Percentiles rank a stretch among this genome's conserved stretches.
phyloP scores from a whole-genome alignment of 2,888 invertebrate species.

The Tetrapedia diversipes region DNA sequence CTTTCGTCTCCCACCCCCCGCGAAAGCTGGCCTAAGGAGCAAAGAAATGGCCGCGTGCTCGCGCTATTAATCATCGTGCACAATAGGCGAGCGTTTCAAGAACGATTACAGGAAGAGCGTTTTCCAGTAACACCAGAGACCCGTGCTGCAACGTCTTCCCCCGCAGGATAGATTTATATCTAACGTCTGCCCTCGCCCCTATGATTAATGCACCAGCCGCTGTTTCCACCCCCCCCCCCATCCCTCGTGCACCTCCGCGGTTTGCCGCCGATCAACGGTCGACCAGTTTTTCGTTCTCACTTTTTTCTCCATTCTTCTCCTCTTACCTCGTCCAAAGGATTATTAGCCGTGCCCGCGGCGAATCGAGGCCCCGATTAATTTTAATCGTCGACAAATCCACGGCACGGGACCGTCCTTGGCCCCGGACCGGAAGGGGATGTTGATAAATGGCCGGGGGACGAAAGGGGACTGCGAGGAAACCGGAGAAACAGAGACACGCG shows the following conservation, averaged over 20 bases:
- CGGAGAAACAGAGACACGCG: slow-evolving; percentile 33
- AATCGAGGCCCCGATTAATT: slow-evolving; percentile 71
- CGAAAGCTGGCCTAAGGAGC: too few relatives aligned
- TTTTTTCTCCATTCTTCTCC: too few relatives aligned
- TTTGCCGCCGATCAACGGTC: slow-evolving; percentile 18
- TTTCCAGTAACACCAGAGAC: slow-evolving; percentile 30
- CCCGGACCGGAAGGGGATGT: slow-evolving; percentile 54
- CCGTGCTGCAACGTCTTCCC: slow-evolving; percentile 31
- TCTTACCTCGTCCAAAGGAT: slow-evolving; percentile 17
- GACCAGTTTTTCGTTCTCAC: background rate
- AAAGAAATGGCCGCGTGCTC: background rate
- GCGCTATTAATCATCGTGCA: slow-evolving; percentile 41
- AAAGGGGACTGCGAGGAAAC: slow-evolving; percentile 35
- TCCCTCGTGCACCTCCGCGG: background rate
- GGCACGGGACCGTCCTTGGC: slow-evolving; percentile 19
- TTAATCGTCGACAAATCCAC: slow-evolving; percentile 75
- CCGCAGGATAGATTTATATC: slow-evolving; percentile 52
- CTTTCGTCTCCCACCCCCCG: too few relatives aligned
- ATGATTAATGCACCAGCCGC: slow-evolving; percentile 48
- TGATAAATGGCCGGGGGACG: slow-evolving; percentile 68
- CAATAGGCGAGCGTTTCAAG: slow-evolving; percentile 34
- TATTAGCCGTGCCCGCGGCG: slow-evolving; percentile 39
- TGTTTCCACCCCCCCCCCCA: background rate
- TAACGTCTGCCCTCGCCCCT: slow-evolving; percentile 30
- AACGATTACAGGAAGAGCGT: slow-evolving; percentile 32